Evolutionary conservation across 2,113 vertebrate genomes (phyloP).

Genomic region (Spermophilus dauricus): DNA sequence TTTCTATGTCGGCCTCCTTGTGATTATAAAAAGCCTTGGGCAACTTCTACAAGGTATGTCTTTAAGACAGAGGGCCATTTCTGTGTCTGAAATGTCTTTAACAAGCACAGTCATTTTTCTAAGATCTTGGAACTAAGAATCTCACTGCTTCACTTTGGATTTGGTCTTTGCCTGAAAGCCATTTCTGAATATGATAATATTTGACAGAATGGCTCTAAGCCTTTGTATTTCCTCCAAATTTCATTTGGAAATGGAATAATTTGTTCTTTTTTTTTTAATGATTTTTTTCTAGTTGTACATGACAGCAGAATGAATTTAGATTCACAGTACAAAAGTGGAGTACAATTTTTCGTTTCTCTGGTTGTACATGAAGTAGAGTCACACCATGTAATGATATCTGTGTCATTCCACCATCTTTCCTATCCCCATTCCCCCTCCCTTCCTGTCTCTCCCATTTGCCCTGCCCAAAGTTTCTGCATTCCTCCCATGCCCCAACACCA

Average conservation of each 20-base stretch:
- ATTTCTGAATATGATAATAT: not conserved
- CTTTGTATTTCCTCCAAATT: constrained; percentile 2
- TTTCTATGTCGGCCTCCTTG: not conserved
- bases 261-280: not conserved
- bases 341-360: no score
- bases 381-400: no score
- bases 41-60: not conserved
- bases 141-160: not conserved
- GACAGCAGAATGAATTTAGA: no score
- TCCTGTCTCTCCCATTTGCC: no score
- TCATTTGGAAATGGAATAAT: not conserved
- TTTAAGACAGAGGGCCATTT: not conserved
- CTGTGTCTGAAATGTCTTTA: not conserved
- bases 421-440: no score
- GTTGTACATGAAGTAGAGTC: no score
- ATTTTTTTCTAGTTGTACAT: no score
- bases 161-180: constrained; percentile 5
- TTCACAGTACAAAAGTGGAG: no score
- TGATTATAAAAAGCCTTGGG: not conserved
- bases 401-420: no score
- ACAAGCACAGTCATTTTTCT: not conserved
- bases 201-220: not conserved
- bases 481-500: no score
- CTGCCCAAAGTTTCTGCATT: no score
- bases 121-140: not conserved